These are phyloP conservation scores for Butastur rufipennis DNA, from an alignment of 2,113 vertebrate species.

Conservation along the genomic window DNA sequence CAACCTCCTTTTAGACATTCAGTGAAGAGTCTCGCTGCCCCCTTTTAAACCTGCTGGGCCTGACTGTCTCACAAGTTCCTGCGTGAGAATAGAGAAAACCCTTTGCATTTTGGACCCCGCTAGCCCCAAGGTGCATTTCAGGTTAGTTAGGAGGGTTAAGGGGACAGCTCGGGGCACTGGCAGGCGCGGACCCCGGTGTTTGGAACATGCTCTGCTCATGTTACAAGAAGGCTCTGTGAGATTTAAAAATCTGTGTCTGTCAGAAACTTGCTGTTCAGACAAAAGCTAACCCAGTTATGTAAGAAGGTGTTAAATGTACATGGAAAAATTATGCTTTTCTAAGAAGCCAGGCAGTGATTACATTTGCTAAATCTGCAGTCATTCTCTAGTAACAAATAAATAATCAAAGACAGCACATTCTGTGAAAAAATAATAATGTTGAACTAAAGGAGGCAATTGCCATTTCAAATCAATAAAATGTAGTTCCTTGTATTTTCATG, in stretches of 20 bases:
- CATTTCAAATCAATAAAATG: constrained; percentile 47
- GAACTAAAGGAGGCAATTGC: constrained; percentile 39
- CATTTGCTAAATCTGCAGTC: constrained; percentile 38
- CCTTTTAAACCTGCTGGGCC: neutral
- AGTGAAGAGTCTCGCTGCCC: accelerated
- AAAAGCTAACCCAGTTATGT: constrained; percentile 51
- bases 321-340: constrained; percentile 25
- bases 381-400: constrained; percentile 54
- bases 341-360: constrained; percentile 34
- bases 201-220: neutral
- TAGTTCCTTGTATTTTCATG: constrained; percentile 14
- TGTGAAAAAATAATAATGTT: constrained; percentile 36
- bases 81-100: neutral
- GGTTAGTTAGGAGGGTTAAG: neutral
- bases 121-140: neutral
- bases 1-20: neutral
- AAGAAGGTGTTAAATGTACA: constrained; percentile 56
- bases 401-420: constrained; percentile 22
- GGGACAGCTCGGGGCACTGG: neutral
- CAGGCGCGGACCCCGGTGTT: neutral
- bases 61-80: neutral
- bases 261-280: constrained; percentile 35
- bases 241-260: neutral
- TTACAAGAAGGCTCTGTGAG: constrained; percentile 24
- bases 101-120: accelerated